Conservation (phyloP, 2,797 vertebrate species). For the Argya squamiceps region DNA sequence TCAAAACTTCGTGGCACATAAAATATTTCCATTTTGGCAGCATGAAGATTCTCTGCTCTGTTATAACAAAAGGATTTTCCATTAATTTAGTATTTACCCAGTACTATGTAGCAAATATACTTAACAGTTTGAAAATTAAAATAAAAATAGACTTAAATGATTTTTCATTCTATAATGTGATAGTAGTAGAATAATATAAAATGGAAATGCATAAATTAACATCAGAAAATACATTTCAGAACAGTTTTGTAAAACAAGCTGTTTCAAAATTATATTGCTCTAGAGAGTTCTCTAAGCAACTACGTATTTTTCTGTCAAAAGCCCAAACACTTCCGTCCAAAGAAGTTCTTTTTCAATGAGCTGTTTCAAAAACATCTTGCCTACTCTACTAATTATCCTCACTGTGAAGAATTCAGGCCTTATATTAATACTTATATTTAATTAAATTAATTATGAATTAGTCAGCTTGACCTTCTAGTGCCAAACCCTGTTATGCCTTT, state of each 20-base stretch:
- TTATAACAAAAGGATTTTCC: background rate
- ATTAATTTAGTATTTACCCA: background rate
- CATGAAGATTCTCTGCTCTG: background rate
- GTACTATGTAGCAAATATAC: background rate
- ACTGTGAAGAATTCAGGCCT: background rate
- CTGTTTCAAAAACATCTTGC: background rate
- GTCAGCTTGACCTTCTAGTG: background rate
- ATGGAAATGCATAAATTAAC: conserved; percentile 6
- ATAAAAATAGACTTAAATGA: background rate
- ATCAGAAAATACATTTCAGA: background rate
- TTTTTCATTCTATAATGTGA: background rate
- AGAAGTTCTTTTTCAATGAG: background rate
- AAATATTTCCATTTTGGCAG: conserved; percentile 4
- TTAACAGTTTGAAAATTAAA: conserved; percentile 17
- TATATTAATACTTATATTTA: background rate
- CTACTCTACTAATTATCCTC: background rate
- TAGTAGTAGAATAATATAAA: background rate
- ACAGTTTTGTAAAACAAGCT: background rate
- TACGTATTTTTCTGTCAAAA: background rate
- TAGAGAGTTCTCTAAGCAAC: background rate
- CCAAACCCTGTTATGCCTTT: conserved; percentile 5
- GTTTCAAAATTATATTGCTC: background rate
- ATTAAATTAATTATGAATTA: conserved; percentile 24
- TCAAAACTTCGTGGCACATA: background rate
- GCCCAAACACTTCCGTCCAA: background rate